A percentile compares a stretch with the other conserved stretches of the same genome.
Conservation (phyloP, 1,140 invertebrate genomes). For the Archegozetes longisetosus region DNA sequence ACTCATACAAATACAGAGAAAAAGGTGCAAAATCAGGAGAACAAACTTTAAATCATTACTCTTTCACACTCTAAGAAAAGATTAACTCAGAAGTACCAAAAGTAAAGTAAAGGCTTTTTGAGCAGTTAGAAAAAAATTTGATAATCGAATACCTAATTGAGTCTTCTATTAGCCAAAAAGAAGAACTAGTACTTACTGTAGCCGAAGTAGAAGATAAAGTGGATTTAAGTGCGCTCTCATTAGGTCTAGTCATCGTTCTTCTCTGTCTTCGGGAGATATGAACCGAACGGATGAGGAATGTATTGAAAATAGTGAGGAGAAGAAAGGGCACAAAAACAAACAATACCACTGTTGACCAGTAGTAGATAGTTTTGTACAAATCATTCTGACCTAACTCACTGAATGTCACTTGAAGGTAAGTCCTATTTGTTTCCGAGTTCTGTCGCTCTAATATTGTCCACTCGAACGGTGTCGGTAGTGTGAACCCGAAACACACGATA, state of each 20-base stretch:
- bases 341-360: slow-evolving; percentile 44
- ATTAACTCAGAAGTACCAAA: too few species aligned
- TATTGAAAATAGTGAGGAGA: slow-evolving; percentile 51
- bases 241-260: slow-evolving; percentile 35
- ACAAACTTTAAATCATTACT: too few species aligned
- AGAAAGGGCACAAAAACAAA: slow-evolving; percentile 49
- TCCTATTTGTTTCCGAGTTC: slow-evolving; percentile 22
- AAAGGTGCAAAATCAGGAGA: too few species aligned
- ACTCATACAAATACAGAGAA: too few species aligned
- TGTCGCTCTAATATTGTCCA: slow-evolving; percentile 28
- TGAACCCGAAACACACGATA: slow-evolving; percentile 44
- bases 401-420: slow-evolving; percentile 2
- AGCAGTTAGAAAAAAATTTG: too few species aligned
- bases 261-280: slow-evolving; percentile 38
- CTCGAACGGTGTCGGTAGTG: slow-evolving; percentile 46
- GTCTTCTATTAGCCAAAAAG: too few species aligned
- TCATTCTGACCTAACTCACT: slow-evolving; percentile 34
- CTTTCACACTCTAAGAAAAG: too few species aligned
- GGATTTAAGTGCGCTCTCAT: slow-evolving; percentile 10
- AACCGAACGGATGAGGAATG: slow-evolving; percentile 47
- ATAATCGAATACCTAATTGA: too few species aligned
- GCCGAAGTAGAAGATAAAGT: neutral
- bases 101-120: too few species aligned
- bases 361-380: slow-evolving; percentile 44
- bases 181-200: neutral